Evolutionary conservation across 2,797 vertebrate species (phyloP).

Genomic region (Poecilia wingei): DNA sequence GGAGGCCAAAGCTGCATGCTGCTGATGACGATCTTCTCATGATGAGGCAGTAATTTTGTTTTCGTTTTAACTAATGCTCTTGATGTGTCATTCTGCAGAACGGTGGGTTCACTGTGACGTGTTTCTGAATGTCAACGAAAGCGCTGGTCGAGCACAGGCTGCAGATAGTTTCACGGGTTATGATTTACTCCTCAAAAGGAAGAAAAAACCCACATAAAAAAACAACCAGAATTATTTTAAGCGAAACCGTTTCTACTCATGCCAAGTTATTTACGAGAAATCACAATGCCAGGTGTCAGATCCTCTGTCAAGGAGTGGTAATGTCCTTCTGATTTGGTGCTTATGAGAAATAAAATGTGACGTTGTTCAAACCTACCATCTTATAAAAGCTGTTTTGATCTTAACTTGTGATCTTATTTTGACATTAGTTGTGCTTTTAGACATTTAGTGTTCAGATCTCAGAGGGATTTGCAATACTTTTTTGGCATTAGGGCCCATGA

Average conservation of each 20-base stretch:
- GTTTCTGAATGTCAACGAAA: conserved; percentile 42
- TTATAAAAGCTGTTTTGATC: not conserved
- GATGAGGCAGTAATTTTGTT: conserved; percentile 17
- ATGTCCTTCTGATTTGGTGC: not conserved
- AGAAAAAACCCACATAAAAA: not conserved
- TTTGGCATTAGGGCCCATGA: not conserved
- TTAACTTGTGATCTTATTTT: not conserved
- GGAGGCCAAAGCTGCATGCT: not conserved
- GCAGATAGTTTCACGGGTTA: conserved; percentile 20
- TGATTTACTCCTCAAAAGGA: not conserved
- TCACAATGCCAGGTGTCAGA: not conserved
- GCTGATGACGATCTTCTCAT: conserved; percentile 12
- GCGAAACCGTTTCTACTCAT: conserved; percentile 28
- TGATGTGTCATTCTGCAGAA: conserved; percentile 6
- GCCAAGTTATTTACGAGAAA: conserved; percentile 27
- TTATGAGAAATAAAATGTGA: not conserved
- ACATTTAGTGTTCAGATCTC: no score
- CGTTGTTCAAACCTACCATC: not conserved
- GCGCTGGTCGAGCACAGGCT: not conserved
- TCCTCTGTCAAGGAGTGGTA: not conserved
- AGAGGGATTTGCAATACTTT: not conserved
- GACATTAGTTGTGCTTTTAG: not conserved
- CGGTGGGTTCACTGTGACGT: not conserved
- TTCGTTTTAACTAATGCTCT: conserved; percentile 14
- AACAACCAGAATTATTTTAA: not conserved